Conservation (phyloP, 2,113 vertebrate genomes). For the Aramus guarauna region DNA sequence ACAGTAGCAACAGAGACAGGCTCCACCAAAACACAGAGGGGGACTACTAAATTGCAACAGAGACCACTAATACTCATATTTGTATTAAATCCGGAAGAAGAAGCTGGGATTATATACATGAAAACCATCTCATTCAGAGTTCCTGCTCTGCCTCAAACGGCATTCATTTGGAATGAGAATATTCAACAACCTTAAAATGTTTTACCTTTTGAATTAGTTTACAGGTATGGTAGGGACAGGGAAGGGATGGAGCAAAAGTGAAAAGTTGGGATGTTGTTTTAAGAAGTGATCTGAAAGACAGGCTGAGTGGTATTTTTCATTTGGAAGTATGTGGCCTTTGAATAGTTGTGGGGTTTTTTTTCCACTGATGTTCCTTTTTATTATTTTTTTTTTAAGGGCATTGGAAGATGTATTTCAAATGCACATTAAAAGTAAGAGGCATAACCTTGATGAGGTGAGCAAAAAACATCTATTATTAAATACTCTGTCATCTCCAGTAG, state of each 20-base stretch:
- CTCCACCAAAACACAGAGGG: background rate
- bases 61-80: background rate
- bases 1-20: background rate
- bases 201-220: background rate
- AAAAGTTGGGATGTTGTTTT: background rate
- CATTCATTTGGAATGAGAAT: background rate
- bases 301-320: background rate
- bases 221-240: background rate
- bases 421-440: conserved; percentile 45
- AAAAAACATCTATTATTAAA: conserved; percentile 21
- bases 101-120: background rate
- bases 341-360: background rate
- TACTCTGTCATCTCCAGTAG: conserved; percentile 9
- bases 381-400: conserved; percentile 39
- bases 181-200: background rate
- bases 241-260: background rate
- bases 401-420: conserved; percentile 54
- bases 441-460: conserved; percentile 52
- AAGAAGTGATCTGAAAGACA: background rate
- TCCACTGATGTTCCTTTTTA: background rate
- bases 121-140: background rate
- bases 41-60: fast-evolving
- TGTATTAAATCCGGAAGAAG: background rate
- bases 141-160: background rate
- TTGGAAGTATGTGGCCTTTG: background rate